Evolutionary conservation across 37 sponge, comb jelly and placozoan genomes (phyloP).

Genomic region (Diacarnus erythraeanus): DNA sequence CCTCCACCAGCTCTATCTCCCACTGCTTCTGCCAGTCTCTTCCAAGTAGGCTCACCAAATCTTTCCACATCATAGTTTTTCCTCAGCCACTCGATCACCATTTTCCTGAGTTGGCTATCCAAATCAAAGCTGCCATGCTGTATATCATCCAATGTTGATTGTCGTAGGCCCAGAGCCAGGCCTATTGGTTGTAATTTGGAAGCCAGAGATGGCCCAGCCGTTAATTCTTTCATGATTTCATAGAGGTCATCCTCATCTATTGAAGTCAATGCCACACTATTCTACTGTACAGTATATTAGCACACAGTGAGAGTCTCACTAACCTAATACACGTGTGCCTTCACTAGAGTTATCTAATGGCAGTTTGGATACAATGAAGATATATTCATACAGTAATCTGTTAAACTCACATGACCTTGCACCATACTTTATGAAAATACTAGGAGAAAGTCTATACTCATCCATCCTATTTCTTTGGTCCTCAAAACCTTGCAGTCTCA

Average conservation of each 20-base stretch:
- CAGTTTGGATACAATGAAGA: too few relatives aligned
- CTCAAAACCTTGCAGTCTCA: too few relatives aligned
- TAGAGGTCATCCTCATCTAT: not conserved
- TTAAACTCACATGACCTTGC: too few relatives aligned
- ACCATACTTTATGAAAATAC: too few relatives aligned
- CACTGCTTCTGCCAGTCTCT: not conserved
- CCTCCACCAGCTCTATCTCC: not conserved
- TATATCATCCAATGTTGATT: not conserved
- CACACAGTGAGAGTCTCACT: too few relatives aligned
- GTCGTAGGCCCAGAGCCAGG: not conserved
- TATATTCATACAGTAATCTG: too few relatives aligned
- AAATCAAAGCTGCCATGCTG: not conserved
- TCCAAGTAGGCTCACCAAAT: slow-evolving; percentile 15
- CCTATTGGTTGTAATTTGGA: not conserved
- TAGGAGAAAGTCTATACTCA: too few relatives aligned
- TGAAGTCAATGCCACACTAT: not conserved
- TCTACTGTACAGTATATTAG: too few relatives aligned
- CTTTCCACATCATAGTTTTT: slow-evolving; percentile 2
- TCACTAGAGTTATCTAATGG: too few relatives aligned
- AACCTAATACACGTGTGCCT: too few relatives aligned
- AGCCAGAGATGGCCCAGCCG: not conserved
- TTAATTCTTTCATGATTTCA: not conserved
- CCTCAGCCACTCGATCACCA: not conserved
- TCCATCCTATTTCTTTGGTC: not conserved
- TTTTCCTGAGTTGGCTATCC: not conserved